Base-by-base conservation (phyloP, 2,113 vertebrate species). In the Nyctereutes procyonoides region DNA sequence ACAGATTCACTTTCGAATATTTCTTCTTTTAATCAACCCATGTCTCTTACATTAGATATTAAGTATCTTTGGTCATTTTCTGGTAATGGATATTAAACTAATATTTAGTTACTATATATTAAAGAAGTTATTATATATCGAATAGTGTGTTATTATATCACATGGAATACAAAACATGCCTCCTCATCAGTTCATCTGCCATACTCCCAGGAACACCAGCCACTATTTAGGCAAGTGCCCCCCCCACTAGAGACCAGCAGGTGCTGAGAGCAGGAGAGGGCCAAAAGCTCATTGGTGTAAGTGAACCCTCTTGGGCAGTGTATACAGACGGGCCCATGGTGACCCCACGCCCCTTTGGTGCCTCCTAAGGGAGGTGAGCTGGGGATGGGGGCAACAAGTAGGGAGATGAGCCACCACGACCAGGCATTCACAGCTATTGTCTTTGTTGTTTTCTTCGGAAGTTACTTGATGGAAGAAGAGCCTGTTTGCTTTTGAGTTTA, bases 1-100 rank as follows among this genome's bases (percentile, higher is more conserved):
- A 26, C 38, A 80, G 51, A 86, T 88, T 55, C 58, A 74, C 56
- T 65, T 86, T 19, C 43, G 95, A 88, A 81, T 91, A 81, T 63
- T 77, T 96, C 43, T 96, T 97, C 79, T 96, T 97, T 90, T 58
- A 71, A 43, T 86, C 22, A 80, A 30, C 3, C 51, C 80, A 74
- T n/a, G 16, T 62, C 55, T 95, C 56, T 96, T 95, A 28, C 10
- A 43, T 65, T 35, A 88, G 24, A 28, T 63, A 77, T 43, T 55
- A 81, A 58, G 15, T 79, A 67, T 63, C 8, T 48, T 55, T n/a
- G 4, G 76, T 10, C 8, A 1, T 11, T 55, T 51, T 79, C 32
- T 19, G 4, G 5, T n/a, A 79, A 79, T 79, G 17, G 55, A 79
- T 55, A 55, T 55, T 55, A 79, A 79, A 13, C 74, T 51, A 77